Base-by-base conservation (phyloP, 1,140 invertebrate species). In the Drosophila sturtevanti region DNA sequence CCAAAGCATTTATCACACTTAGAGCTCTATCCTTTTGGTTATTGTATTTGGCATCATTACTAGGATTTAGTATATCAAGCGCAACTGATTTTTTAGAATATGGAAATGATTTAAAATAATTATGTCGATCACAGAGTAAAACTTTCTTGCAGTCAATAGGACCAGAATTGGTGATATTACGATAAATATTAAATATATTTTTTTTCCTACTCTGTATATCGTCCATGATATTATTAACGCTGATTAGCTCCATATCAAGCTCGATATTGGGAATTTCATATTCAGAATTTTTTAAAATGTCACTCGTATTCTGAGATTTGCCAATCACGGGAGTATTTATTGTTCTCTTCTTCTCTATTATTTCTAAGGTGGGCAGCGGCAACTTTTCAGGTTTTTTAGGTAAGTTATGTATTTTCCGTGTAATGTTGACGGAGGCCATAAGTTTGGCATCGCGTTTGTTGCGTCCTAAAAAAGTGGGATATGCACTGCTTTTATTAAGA, bases 61-160 rank as follows among this genome's bases (percentile, higher is more conserved):
- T 9, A 1, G 59, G 60, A 1, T 51, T 22, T 0, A 91, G 34
- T 0, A 52, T 64, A 0, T 72, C 41, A 2, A 79, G 48, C 7
- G 90, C 90, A 0, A 58, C 59, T 12, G 35, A 6, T 48, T 82
- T 91, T 1, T 89, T n/a, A 0, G 72, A 24, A 0, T 72, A 58
- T 67, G 67, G 76, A 31, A 63, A 91, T 16, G 59, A 79, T 51
- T 82, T 85, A n/a, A 91, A 91, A 56, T 89, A 91, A 31, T 91
- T 81, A 73, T 91, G 90, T 2, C 87, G 74, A 74, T 91, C 90
- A 37, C 72, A 66, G 1, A 91, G 27, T 0, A 71, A 70, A 1
- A 76, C 7, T 0, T 74, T 75, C 0, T 27, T 22, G 11, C 56
- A 58, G 0, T 89, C 77, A 0, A 71, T 54, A 12, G 12, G 52